These are phyloP conservation scores for Adelges cooleyi DNA, from an alignment of 1,140 invertebrate species.

Conservation along the genomic window DNA sequence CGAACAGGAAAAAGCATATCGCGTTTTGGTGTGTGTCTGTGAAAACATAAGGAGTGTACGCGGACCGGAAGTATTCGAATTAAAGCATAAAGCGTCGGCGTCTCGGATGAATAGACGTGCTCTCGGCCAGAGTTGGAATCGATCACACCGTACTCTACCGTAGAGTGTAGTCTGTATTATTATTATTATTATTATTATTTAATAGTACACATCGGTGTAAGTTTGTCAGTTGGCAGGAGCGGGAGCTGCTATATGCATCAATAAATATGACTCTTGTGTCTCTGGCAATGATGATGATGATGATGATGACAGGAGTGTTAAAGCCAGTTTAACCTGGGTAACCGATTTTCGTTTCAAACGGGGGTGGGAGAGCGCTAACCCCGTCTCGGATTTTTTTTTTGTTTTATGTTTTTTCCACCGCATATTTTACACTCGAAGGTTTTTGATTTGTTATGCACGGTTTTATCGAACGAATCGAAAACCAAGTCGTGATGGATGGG, in stretches of 20 bases:
- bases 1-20: too few relatives aligned
- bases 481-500: constrained; percentile 11
- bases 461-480: constrained; percentile 9
- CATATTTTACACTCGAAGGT: constrained; percentile 14
- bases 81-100: constrained; percentile 22
- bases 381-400: background rate
- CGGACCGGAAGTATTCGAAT: constrained; percentile 26
- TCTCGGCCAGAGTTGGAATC: background rate
- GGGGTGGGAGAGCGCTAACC: background rate
- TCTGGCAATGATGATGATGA: background rate
- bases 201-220: constrained; percentile 9
- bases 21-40: too few relatives aligned
- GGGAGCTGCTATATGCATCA: constrained; percentile 6
- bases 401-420: background rate
- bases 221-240: too few relatives aligned
- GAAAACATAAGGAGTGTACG: too few relatives aligned
- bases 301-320: background rate
- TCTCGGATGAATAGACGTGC: constrained; percentile 23
- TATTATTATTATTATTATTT: background rate
- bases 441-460: constrained; percentile 27
- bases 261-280: background rate
- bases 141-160: background rate
- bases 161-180: background rate
- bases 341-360: background rate
- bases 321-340: constrained; percentile 18